Conservation (phyloP, 2,888 invertebrate genomes). For the Calameuta pallipes region DNA sequence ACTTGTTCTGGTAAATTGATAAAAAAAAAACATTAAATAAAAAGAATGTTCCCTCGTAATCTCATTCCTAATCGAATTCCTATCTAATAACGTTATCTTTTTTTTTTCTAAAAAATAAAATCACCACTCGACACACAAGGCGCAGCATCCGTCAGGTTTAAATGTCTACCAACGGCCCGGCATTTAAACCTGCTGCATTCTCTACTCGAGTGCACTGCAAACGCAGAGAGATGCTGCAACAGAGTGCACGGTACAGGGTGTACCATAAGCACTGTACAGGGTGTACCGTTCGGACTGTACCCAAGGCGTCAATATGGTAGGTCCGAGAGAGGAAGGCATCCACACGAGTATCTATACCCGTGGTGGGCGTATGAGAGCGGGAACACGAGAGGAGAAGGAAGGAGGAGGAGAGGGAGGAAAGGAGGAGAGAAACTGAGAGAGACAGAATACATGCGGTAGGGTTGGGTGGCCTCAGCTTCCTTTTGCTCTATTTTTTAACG, state of each 20-base stretch:
- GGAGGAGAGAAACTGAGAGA: not conserved
- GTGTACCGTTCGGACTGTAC: not conserved
- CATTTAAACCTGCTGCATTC: not conserved
- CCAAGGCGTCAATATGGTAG: not conserved
- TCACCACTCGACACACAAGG: not conserved
- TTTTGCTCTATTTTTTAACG: conserved; percentile 55
- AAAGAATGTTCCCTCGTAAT: not conserved
- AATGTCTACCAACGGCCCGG: not conserved
- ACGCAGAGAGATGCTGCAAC: not conserved
- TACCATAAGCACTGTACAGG: not conserved
- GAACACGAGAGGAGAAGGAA: not conserved
- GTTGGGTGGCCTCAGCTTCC: conserved; percentile 34
- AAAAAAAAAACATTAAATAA: not conserved
- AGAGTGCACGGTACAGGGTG: not conserved
- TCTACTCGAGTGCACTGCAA: not conserved
- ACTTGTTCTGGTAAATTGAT: not conserved
- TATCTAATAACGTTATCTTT: not conserved
- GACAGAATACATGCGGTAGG: conserved; percentile 10
- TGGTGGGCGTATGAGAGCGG: not conserved
- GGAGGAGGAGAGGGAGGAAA: conserved; percentile 4
- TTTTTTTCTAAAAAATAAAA: not conserved
- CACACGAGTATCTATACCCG: not conserved
- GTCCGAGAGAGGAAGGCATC: not conserved
- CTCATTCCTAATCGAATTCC: not conserved
- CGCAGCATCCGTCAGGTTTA: not conserved